Evolutionary conservation across 2,797 vertebrate species (phyloP), one percentile per base, ranked within the genome.

Genomic region (Malurus leucopterus): DNA sequence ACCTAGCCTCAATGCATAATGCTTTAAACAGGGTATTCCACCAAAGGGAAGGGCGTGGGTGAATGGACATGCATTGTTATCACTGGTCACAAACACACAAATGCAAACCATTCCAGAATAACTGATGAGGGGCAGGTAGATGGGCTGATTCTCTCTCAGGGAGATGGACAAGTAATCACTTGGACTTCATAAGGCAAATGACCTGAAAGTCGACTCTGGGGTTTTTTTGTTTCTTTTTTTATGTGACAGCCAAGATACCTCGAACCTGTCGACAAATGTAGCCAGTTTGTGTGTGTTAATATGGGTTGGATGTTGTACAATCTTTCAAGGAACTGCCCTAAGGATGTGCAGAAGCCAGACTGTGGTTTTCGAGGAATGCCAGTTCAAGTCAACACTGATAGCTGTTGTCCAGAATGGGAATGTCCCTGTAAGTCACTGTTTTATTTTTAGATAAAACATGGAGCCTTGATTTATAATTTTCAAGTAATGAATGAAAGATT

Each of bases 351-450:
- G 58, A 98, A 98, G 91, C 99, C 99, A 20, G 98, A 98, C 65
- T 99, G 99, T 95, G 98, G 98, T 87, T 98, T 99, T 93, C 97
- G 98, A 93, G 99, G 99, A 81, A 97, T 99, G 96, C 98, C 99
- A 41, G 96, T 99, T 89, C 98, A 99, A 96, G 97, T 98, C 92
- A 99, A 98, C 95, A 97, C 93, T 20, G 99, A 99, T 89, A 98
- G 98, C 86, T 99, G 99, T 95, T 99, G 99, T 86, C 99, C 99
- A 22, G 98, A 98, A 88, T 99, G 99, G 99, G 98, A 99, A 96
- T 99, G 99, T 88, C 99, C 99, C 29, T 99, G 99, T 99, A 97
- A 96, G 98, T 97, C 18, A 38, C 47, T 71, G 12, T 46, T 72
- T 80, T n/a, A 18, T 65, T 86, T 91, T 76, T 22, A 50, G 70